Evolutionary conservation across 2,888 invertebrate genomes (phyloP), one percentile per base, ranked within the genome.

Genomic region (Sphaerophoria rueppellii): DNA sequence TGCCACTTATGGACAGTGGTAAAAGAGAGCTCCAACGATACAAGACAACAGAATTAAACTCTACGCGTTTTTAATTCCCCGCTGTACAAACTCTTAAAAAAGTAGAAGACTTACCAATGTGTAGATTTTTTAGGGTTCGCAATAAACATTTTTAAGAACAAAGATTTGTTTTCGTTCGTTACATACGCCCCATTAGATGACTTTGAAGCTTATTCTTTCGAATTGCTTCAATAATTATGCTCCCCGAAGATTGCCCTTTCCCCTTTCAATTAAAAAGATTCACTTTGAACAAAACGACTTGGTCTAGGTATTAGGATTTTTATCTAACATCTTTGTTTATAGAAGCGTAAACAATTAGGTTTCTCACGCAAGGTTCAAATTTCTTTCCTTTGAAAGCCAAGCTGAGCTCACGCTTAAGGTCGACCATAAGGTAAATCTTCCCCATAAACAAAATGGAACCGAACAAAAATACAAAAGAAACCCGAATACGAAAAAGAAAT

Each of bases 391-490:
- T 6, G 35, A 65, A 65, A 65, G 24, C 24, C 24, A 24, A 24
- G 24, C 12, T 16, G 35, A 50, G 16, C 69, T 46, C 75, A 73
- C 63, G 67, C 72, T 60, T 85, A 81, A 85, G 85, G 85, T 85
- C 24, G 24, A 24, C 24, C 72, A 67, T 85, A 85, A 85, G 85
- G 81, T 85, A 85, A 85, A 85, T 85, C 85, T 85, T 69, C 55
- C 52, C 77, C 63, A 85, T 85, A 85, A 85, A 81, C 81, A 63
- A 76, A 81, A 81, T 40, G 69, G 69, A 52, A 6, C 2, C n/a
- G 34, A 70, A 46, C 34, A 34, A 67, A 40, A 48, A 61, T 24
- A 43, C 32, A 75, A 11, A 60, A 67, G 24, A 14, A 72, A 57
- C 55, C 5, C 48, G 54, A 54, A 40, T 55, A 24, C n/a, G 9